Conservation (phyloP, 2,113 vertebrate species). For the Columba livia region DNA sequence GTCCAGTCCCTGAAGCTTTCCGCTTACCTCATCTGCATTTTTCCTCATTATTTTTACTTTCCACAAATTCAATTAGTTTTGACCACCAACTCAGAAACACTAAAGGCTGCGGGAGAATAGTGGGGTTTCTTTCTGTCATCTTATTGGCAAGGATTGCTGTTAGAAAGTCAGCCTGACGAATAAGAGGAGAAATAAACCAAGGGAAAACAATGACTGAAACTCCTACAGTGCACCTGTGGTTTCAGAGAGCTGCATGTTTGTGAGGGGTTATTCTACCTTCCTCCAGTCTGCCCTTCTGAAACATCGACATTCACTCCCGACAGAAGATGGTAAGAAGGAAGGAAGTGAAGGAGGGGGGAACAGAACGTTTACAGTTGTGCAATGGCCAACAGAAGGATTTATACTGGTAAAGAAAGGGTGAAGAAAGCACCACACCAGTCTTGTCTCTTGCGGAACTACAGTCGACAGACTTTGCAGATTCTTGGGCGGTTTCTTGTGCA, state of each 20-base stretch:
- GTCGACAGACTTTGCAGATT: not conserved
- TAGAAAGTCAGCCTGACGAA: slow-evolving; percentile 1
- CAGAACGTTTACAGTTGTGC: not conserved
- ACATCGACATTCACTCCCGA: not conserved
- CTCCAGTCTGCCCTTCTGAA: not conserved
- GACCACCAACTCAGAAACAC: not conserved
- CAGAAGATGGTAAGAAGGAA: not conserved
- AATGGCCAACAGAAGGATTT: not conserved
- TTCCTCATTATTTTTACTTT: slow-evolving; percentile 32
- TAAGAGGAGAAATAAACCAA: not conserved
- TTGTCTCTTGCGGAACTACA: not conserved
- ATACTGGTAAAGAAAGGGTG: not conserved
- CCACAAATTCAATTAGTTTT: slow-evolving; percentile 25
- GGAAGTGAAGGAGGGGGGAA: not conserved
- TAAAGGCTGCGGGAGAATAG: not conserved
- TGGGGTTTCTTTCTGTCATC: not conserved
- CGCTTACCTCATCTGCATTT: slow-evolving; percentile 27
- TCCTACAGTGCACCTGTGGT: not conserved
- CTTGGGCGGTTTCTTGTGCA: not conserved
- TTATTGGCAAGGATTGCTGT: not conserved
- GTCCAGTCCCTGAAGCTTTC: not conserved
- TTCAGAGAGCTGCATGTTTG: not conserved
- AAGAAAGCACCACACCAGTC: not conserved
- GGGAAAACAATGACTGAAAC: not conserved
- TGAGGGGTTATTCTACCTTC: not conserved